Evolutionary conservation across 2,797 vertebrate species (phyloP).

Genomic region (Lutjanus campechanus): DNA sequence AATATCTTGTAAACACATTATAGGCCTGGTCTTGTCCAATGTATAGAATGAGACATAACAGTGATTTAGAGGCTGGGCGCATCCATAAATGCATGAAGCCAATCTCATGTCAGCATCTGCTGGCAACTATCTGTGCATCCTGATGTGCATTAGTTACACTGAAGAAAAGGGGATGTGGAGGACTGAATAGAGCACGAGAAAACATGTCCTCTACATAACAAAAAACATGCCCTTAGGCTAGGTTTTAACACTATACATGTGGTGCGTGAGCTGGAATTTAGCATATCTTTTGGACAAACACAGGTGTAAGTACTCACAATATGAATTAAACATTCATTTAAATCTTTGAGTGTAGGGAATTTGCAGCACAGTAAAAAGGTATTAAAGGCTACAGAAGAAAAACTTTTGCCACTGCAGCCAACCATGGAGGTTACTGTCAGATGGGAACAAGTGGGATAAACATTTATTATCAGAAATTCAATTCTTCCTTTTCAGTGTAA

Average conservation of each 20-base stretch:
- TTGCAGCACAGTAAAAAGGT: background rate
- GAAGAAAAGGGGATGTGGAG: constrained; percentile 12
- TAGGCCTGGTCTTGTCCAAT: constrained; percentile 61
- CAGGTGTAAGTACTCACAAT: background rate
- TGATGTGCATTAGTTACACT: constrained; percentile 52
- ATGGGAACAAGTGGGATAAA: background rate
- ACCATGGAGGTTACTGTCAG: background rate
- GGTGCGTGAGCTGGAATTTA: background rate
- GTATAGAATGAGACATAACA: constrained; percentile 60
- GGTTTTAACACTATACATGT: background rate
- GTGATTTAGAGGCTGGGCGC: constrained; percentile 46
- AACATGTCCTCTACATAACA: constrained; percentile 9
- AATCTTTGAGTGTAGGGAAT: background rate
- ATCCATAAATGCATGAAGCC: constrained; percentile 76
- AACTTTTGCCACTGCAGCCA: background rate
- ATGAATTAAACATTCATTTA: background rate
- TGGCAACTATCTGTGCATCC: constrained; percentile 57
- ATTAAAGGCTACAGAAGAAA: background rate
- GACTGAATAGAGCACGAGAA: background rate
- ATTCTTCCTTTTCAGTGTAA: background rate
- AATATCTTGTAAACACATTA: constrained; percentile 72
- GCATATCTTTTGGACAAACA: background rate
- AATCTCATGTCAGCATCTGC: constrained; percentile 61
- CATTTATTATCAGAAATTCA: background rate
- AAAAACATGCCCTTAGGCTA: background rate